Percentiles rank a stretch among this genome's conserved stretches.
Evolutionary conservation across 2,888 invertebrate genomes (phyloP).

Genomic region (Heteromyza rotundicornis): DNA sequence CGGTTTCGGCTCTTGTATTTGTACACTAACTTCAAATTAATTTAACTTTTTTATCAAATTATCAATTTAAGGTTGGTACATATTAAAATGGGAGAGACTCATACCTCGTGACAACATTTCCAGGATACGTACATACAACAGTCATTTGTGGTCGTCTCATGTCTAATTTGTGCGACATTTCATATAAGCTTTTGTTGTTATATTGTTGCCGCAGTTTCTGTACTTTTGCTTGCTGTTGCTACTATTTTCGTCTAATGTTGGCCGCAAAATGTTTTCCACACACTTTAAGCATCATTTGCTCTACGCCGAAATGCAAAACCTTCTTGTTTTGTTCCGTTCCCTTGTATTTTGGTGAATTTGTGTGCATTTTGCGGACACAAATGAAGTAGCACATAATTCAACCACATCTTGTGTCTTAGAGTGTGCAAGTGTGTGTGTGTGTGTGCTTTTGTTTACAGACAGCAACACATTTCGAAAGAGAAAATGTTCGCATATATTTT

Average conservation of each 20-base stretch:
- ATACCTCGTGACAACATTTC: too few relatives aligned
- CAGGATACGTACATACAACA: not conserved
- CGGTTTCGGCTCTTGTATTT: too few relatives aligned
- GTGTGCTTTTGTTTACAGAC: not conserved
- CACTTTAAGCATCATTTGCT: not conserved
- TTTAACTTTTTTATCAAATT: too few relatives aligned
- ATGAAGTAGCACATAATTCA: not conserved
- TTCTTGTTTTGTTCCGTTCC: not conserved
- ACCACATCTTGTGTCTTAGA: not conserved
- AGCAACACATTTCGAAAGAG: not conserved
- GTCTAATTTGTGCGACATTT: conserved; percentile 4
- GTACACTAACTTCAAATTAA: too few relatives aligned
- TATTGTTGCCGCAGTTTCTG: not conserved
- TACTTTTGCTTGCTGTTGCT: not conserved
- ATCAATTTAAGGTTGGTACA: too few relatives aligned
- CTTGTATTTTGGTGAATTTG: conserved; percentile 4
- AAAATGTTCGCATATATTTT: conserved; percentile 1
- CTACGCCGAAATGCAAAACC: not conserved
- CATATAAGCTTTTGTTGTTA: not conserved
- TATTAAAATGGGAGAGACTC: too few relatives aligned
- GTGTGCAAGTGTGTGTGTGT: not conserved
- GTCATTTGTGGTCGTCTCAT: conserved; percentile 4
- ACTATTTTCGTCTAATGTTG: conserved; percentile 2
- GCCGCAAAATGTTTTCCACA: conserved; percentile 2
- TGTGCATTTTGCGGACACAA: not conserved